Percentiles rank a stretch among this genome's conserved stretches.
Evolutionary conservation across 1,140 invertebrate genomes (phyloP).

Genomic region (Magallana angulata): DNA sequence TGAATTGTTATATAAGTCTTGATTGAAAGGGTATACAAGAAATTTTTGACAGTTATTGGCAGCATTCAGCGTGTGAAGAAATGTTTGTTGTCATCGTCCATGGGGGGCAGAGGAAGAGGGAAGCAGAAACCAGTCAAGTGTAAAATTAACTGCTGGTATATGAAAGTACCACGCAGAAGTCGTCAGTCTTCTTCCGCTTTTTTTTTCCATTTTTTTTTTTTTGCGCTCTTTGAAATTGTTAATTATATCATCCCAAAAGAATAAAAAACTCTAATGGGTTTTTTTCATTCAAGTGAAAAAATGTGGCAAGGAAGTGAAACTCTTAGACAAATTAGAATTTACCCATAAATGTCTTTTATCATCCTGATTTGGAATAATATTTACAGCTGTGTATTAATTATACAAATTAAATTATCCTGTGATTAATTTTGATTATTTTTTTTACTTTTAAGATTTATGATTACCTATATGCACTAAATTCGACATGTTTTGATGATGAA

Average conservation of each 20-base stretch:
- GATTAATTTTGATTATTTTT: too few relatives aligned
- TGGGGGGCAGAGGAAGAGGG: neutral
- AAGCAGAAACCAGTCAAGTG: neutral
- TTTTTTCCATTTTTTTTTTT: neutral
- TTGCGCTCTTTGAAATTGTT: neutral
- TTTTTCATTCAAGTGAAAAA: too few relatives aligned
- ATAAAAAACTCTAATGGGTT: too few relatives aligned
- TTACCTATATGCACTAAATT: too few relatives aligned
- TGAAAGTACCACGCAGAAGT: neutral
- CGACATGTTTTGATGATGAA: too few relatives aligned
- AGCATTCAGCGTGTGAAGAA: neutral
- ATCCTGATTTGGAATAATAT: neutral
- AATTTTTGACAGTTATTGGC: neutral
- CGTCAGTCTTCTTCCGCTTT: neutral
- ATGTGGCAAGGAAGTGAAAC: too few relatives aligned
- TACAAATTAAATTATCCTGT: too few relatives aligned
- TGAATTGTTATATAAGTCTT: constrained; percentile 18
- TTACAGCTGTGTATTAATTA: too few relatives aligned
- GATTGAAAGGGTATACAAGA: neutral
- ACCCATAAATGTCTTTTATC: neutral
- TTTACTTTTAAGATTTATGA: too few relatives aligned
- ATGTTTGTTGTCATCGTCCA: neutral
- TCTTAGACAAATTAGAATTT: too few relatives aligned
- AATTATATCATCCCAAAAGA: too few relatives aligned
- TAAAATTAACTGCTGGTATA: neutral